Evolutionary conservation across 1,140 invertebrate genomes (phyloP).

Genomic region (Macrosteles quadrilineatus): DNA sequence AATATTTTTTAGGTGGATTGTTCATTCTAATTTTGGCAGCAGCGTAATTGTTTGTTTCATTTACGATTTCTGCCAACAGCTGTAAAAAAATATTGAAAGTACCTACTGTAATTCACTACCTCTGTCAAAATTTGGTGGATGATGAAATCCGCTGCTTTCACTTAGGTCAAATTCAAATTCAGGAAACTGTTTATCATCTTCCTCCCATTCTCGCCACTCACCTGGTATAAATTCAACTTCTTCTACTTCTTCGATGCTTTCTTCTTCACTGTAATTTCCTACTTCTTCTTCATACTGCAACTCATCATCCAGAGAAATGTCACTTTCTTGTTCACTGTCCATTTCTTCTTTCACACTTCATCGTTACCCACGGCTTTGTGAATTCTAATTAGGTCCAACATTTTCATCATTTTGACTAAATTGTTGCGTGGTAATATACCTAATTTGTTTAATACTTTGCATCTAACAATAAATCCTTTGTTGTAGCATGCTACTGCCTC

Average conservation of each 20-base stretch:
- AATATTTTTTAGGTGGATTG: not conserved
- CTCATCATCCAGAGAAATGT: too few relatives aligned
- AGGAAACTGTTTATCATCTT: conserved; percentile 9
- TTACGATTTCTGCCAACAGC: conserved; percentile 11
- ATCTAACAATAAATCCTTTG: conserved; percentile 18
- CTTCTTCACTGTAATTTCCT: too few relatives aligned
- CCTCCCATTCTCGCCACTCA: conserved; percentile 22
- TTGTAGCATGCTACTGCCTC: conserved; percentile 17
- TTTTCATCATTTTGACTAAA: conserved; percentile 16
- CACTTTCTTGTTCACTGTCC: too few relatives aligned
- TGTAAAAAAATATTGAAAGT: conserved; percentile 27
- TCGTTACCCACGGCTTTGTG: too few relatives aligned
- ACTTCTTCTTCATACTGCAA: too few relatives aligned
- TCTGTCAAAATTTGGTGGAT: conserved; percentile 9
- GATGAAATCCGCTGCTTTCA: conserved; percentile 11
- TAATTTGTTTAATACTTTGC: too few relatives aligned
- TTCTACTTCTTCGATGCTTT: too few relatives aligned
- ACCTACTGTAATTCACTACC: not conserved
- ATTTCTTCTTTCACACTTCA: too few relatives aligned
- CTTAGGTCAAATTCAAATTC: not conserved
- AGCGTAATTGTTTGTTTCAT: conserved; percentile 22
- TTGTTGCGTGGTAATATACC: conserved; percentile 4
- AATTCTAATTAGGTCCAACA: conserved; percentile 20
- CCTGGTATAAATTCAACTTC: too few relatives aligned
- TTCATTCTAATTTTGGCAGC: conserved; percentile 10